Evolutionary conservation across 2,797 vertebrate species (phyloP).

Genomic region (Protosalanx chinensis): DNA sequence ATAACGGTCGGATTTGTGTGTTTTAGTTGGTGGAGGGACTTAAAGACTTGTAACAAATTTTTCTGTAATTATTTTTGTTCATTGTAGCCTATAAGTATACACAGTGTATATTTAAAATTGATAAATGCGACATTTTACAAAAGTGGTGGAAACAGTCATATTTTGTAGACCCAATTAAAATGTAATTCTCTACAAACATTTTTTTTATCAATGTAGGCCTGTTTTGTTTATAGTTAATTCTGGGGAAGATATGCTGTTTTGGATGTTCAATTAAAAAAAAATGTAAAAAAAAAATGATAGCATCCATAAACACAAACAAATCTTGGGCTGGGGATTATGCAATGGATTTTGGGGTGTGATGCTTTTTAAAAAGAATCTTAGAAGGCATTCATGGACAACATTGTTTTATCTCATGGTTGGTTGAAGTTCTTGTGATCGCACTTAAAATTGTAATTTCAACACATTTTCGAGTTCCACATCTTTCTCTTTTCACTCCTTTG

Average conservation of each 20-base stretch:
- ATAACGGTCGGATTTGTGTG: constrained; percentile 89
- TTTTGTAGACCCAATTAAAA: constrained; percentile 86
- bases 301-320: constrained; percentile 34
- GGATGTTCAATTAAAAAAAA: constrained; percentile 84
- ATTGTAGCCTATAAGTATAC: constrained; percentile 70
- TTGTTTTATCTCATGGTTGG: constrained; percentile 56
- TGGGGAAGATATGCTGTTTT: constrained; percentile 88
- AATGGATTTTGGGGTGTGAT: constrained; percentile 43
- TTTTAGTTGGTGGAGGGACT: constrained; percentile 89
- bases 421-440: constrained; percentile 71
- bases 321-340: constrained; percentile 45
- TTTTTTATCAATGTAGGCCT: constrained; percentile 78
- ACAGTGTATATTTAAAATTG: constrained; percentile 92
- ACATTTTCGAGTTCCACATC: constrained; percentile 55
- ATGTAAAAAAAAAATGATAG: constrained; percentile 44
- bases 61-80: constrained; percentile 66
- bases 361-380: constrained; percentile 52
- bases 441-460: constrained; percentile 68
- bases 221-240: constrained; percentile 88
- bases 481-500: constrained; percentile 69
- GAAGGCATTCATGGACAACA: constrained; percentile 50
- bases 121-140: constrained; percentile 88
- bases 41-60: constrained; percentile 72
- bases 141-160: constrained; percentile 76
- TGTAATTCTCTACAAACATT: constrained; percentile 86